phyloP scores from a whole-genome alignment of 2,888 invertebrate species.

The Lumbricus terrestris region DNA sequence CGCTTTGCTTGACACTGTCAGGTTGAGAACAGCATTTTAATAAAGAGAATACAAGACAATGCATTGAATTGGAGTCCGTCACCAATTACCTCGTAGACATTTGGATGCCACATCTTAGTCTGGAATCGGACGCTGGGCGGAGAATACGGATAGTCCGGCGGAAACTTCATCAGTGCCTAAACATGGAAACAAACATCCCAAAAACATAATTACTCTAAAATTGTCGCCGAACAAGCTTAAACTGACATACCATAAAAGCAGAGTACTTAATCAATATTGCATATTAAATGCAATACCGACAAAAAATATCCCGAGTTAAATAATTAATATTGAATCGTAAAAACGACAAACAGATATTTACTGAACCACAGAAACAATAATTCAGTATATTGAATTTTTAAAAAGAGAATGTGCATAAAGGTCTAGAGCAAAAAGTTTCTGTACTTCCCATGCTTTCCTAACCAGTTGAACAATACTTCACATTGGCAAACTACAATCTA shows the following conservation, averaged over 20 bases:
- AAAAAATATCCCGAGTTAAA: background rate
- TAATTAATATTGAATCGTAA: background rate
- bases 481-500: too few relatives aligned
- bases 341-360: too few relatives aligned
- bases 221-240: too few relatives aligned
- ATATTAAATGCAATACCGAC: background rate
- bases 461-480: background rate
- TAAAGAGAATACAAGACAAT: too few relatives aligned
- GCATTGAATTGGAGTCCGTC: background rate
- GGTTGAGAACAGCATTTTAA: too few relatives aligned
- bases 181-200: background rate
- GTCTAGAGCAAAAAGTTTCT: too few relatives aligned
- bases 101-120: constrained; percentile 99
- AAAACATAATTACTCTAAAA: background rate
- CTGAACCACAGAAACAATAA: too few relatives aligned
- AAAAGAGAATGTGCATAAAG: too few relatives aligned
- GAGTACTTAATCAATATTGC: background rate
- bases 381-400: background rate
- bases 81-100: constrained; percentile 92
- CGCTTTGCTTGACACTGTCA: too few relatives aligned
- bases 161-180: constrained; percentile 97
- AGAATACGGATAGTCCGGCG: constrained; percentile 96
- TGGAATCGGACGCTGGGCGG: constrained; percentile 94
- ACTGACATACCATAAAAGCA: background rate
- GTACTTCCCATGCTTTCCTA: background rate